Base-by-base conservation (phyloP, 2,113 vertebrate genomes). In the Urocolius indicus region DNA sequence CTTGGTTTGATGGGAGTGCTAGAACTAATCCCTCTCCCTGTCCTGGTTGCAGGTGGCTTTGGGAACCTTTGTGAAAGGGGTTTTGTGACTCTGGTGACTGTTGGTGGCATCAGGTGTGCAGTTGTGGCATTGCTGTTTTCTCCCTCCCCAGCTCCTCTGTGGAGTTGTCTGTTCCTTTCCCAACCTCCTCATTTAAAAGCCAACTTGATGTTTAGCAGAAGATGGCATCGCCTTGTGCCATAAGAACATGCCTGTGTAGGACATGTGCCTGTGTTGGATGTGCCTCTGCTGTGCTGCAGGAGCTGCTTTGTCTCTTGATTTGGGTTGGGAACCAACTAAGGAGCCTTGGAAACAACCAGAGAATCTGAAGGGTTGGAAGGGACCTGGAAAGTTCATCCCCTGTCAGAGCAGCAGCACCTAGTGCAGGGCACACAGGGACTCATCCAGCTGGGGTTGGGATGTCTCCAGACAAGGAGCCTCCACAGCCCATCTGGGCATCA, bases 71-170 rank as follows among this genome's bases (percentile, higher is more conserved):
- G 49, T 7, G 4, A 54, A 36, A 79, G 34, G 55, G 63, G 69
- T 26, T 46, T 46, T 68, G 45, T 74, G 27, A 66, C 16, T 26
- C 16, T 27, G 0, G 1, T 34, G 67, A 5, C 0, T 6, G 21
- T 58, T 0, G 2, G 32, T 19, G 29, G 34, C 2, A 1, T n/a
- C 7, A 49, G 18, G 34, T 17, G 52, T 21, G 67, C 9, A 1
- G 27, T 18, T 45, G 36, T 27, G n/a, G 66, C 30, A 27, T 18
- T 5, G 3, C 69, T 10, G 38, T 48, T 30, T 51, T 66, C 41
- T 73, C 30, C 75, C 51, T 38, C 59, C 65, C 76, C 52, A 13
- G 54, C 51, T 36, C n/a, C 17, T 13, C 66, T 29, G 85, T 85
- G 72, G 82, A 58, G 4, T 49, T 3, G 0, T 29, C 51, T 38